These are phyloP conservation scores for Scaptomyza flava DNA, from an alignment of 2,888 invertebrate genomes.

Conservation along the genomic window DNA sequence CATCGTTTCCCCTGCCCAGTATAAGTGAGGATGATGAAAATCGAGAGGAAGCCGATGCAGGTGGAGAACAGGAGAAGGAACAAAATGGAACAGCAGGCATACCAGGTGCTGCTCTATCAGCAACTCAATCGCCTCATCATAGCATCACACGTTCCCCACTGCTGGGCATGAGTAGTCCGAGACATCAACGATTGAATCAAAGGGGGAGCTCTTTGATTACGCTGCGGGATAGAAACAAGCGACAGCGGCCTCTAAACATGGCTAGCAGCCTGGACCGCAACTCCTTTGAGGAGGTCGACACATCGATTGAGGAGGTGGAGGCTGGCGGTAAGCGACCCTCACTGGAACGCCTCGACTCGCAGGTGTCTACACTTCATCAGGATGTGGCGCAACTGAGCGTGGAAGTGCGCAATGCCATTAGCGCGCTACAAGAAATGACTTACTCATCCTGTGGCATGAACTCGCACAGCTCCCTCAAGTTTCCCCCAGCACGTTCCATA, in stretches of 20 bases:
- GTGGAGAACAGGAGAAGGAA: conserved; percentile 97
- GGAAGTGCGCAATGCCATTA: conserved; percentile 93
- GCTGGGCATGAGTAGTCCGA: conserved; percentile 78
- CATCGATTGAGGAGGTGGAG: conserved; percentile 81
- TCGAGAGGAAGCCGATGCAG: conserved; percentile 91
- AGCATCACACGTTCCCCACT: conserved; percentile 79
- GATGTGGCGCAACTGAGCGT: conserved; percentile 94
- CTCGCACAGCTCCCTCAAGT: conserved; percentile 84
- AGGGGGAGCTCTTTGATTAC: conserved; percentile 85
- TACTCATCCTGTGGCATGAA: conserved; percentile 87
- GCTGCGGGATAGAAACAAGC: conserved; percentile 88
- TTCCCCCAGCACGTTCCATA: conserved; percentile 92
- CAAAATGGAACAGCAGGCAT: conserved; percentile 88
- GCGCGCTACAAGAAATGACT: conserved; percentile 92
- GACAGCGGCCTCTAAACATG: conserved; percentile 87
- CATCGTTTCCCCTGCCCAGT: conserved; percentile 90
- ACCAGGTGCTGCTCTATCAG: conserved; percentile 85
- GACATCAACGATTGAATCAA: conserved; percentile 83
- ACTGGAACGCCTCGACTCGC: conserved; percentile 92
- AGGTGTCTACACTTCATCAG: conserved; percentile 92
- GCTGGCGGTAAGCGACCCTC: conserved; percentile 71
- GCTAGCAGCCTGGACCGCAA: conserved; percentile 85
- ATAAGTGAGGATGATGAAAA: conserved; percentile 98
- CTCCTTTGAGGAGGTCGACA: conserved; percentile 70
- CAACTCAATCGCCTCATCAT: conserved; percentile 85